These are phyloP conservation scores for Ptyas mucosa DNA, from an alignment of 2,113 vertebrate species.

Conservation along the genomic window DNA sequence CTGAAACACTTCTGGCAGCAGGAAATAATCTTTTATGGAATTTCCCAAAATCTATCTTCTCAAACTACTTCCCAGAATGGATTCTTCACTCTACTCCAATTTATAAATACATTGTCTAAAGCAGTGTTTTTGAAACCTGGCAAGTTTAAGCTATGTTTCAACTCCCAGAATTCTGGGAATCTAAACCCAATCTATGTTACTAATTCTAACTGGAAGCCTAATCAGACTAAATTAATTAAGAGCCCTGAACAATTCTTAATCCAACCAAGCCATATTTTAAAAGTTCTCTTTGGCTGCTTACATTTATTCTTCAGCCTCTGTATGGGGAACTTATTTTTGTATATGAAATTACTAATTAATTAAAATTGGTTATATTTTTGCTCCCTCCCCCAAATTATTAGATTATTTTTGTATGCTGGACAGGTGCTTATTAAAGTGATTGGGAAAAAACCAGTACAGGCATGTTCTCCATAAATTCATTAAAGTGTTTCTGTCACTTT, in stretches of 20 bases:
- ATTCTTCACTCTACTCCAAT: background rate
- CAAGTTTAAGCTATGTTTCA: background rate
- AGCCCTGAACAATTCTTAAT: background rate
- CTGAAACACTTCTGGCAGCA: background rate
- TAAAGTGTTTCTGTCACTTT: background rate
- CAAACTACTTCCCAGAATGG: background rate
- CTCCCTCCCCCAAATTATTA: background rate
- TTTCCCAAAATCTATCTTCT: background rate
- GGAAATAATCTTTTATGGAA: background rate
- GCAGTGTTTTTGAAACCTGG: background rate
- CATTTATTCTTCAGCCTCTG: background rate
- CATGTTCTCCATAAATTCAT: background rate
- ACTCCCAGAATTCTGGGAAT: background rate
- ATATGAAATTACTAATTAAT: background rate
- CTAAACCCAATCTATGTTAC: background rate
- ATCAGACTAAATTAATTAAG: background rate
- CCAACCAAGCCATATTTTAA: background rate
- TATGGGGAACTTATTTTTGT: background rate
- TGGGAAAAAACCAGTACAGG: background rate
- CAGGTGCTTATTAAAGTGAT: background rate
- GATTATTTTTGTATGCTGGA: background rate
- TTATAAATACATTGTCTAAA: background rate
- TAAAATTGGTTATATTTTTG: background rate
- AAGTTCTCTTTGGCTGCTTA: background rate
- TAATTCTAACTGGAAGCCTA: background rate